Conservation (phyloP, 2,888 invertebrate species). For the Agriopis marginaria region DNA sequence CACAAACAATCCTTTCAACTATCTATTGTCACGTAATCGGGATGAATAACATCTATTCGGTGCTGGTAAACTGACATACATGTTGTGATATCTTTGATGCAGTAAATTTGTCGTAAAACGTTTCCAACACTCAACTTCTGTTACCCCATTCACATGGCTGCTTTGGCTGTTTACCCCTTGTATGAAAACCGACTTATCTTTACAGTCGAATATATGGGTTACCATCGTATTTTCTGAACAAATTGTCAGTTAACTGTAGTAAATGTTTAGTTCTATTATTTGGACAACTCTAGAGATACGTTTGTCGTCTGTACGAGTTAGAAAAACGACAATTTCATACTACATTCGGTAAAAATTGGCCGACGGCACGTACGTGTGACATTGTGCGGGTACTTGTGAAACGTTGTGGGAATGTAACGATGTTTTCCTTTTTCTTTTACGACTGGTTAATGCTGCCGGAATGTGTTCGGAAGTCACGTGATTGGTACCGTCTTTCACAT, state of each 20-base stretch:
- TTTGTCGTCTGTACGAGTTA: not conserved
- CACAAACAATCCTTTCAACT: conserved; percentile 26
- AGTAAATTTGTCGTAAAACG: conserved; percentile 28
- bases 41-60: conserved; percentile 26
- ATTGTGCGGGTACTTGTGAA: conserved; percentile 4
- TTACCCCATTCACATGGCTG: conserved; percentile 17
- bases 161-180: conserved; percentile 5
- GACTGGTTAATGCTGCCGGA: not conserved
- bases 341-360: conserved; percentile 9
- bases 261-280: not conserved
- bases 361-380: conserved; percentile 10
- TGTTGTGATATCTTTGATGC: conserved; percentile 5
- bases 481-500: not conserved
- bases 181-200: not conserved
- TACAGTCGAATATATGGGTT: not conserved
- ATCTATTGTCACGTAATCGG: conserved; percentile 42
- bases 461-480: conserved; percentile 7
- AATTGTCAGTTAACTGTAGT: no score
- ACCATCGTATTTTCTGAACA: not conserved
- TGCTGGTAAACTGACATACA: conserved; percentile 9
- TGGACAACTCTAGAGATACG: not conserved
- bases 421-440: conserved; percentile 10
- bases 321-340: conserved; percentile 1
- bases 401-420: conserved; percentile 7
- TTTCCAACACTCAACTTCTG: conserved; percentile 13